Percentiles rank a stretch among this genome's conserved stretches.
phyloP scores from a whole-genome alignment of 1,140 invertebrate species.

The Cyphomyrmex costatus region DNA sequence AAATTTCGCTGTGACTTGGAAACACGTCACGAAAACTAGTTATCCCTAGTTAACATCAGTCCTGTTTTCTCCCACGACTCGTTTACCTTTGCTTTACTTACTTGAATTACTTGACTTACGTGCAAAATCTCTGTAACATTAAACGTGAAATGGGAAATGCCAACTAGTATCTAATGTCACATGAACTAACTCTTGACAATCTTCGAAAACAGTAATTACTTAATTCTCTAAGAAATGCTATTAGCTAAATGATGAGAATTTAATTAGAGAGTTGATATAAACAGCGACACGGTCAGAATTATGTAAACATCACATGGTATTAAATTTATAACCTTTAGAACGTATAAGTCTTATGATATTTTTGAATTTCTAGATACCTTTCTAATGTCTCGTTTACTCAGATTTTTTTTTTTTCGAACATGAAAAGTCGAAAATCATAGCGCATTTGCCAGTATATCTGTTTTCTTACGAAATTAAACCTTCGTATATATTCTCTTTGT shows the following conservation, averaged over 20 bases:
- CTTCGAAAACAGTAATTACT: background rate
- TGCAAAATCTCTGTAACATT: background rate
- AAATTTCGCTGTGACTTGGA: conserved; percentile 33
- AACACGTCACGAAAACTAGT: conserved; percentile 23
- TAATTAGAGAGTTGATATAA: background rate
- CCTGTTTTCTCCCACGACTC: conserved; percentile 47
- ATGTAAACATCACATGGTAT: too few species aligned
- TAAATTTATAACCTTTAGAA: too few species aligned
- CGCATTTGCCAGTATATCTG: background rate
- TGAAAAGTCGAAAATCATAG: background rate
- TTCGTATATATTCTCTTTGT: background rate
- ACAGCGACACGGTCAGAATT: too few species aligned
- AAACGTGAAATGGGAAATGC: background rate
- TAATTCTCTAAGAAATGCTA: background rate
- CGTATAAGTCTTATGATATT: background rate
- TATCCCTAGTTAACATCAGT: conserved; percentile 26
- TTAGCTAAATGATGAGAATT: background rate
- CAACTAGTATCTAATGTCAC: conserved; percentile 8
- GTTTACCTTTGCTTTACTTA: conserved; percentile 42
- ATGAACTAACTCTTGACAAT: conserved; percentile 22
- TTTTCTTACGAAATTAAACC: conserved; percentile 16
- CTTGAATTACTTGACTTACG: background rate
- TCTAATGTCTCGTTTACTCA: background rate
- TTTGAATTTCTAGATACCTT: conserved; percentile 20
- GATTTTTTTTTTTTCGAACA: background rate